Evolutionary conservation across 2,113 vertebrate species (phyloP), one percentile per base, ranked within the genome.

Genomic region (Lagopus muta): DNA sequence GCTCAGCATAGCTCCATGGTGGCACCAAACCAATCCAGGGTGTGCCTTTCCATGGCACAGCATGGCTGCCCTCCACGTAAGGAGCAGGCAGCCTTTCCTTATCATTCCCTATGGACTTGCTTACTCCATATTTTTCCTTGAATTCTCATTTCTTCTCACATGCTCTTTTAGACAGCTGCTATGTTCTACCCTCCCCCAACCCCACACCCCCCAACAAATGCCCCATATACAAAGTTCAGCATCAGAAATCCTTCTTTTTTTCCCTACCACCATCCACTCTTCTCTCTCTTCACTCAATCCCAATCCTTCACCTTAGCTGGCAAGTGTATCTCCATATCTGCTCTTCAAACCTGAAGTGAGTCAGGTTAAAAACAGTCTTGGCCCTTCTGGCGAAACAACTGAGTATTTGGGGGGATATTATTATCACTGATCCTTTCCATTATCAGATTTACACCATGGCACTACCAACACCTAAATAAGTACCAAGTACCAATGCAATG

Each of bases 231-330:
- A 28, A 52, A 50, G 55, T 47, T 34, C 10, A 34, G 10, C 47
- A 78, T 58, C 66, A 86, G 42, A 69, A 85, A 73, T 40, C 57
- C 32, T 40, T 72, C 8, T 16, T 85, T 16, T 8, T 76, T 75
- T 71, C 25, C 25, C 45, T 22, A 17, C 18, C 20, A 16, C 69
- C 43, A 50, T 50, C 34, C 22, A 15, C 32, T 34, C 32, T 81
- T 88, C 0, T 1, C 36, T 88, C 0, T 1, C n/a, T 27, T 71
- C 5, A 6, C 32, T 84, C 52, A 67, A 3, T 77, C 47, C 20
- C 18, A 88, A 4, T 8, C 70, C 58, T 50, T 67, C 76, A 45
- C 19, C 24, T 82, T 24, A 47, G 47, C 60, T n/a, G n/a, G 25
- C 8, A 86, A 85, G 20, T 9, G 6, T 18, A 72, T 57, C 36